Base-by-base conservation (phyloP, 2,888 invertebrate species). In the Hololepta plana region DNA sequence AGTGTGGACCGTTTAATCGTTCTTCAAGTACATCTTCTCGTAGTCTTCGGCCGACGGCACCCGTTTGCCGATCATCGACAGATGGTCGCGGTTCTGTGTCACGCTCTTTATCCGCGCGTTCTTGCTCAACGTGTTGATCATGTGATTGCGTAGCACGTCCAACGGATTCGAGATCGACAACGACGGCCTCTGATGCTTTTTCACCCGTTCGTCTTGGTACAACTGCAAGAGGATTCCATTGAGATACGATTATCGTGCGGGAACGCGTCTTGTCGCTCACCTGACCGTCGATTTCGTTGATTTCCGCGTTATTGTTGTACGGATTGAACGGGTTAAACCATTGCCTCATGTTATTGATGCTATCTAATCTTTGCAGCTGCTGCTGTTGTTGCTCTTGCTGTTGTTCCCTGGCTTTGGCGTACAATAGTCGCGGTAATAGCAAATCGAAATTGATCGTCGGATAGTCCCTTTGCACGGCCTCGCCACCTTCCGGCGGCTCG, bases 161-260 rank as follows among this genome's bases (percentile, higher is more conserved):
- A 87, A 59, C 1, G 85, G 80, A 59, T 82, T 81, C 44, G 79
- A 77, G 55, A 87, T 82, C 36, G 85, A 85, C 38, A 87, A 59
- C 8, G 79, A 79, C 4, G 70, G 70, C 51, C 67, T 67, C 10
- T 23, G n/a, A n/a, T n/a, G n/a, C n/a, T n/a, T n/a, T n/a, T n/a
- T n/a, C n/a, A n/a, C n/a, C n/a, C n/a, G n/a, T n/a, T n/a, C n/a
- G n/a, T n/a, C n/a, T n/a, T n/a, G n/a, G n/a, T n/a, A n/a, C n/a
- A 10, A 10, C 9, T 22, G n/a, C n/a, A 9, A 9, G 11, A 27
- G 11, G 14, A 11, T 24, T 9, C 10, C 16, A 23, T 13, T 23
- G 11, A 4, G 5, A 24, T 10, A 15, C 4, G 25, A n/a, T n/a
- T n/a, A n/a, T 23, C 9, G 12, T 6, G 12, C 20, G 12, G 9